Base-by-base conservation (phyloP, 35 echinoderm and acorn worm species). In the Lytechinus variegatus region DNA sequence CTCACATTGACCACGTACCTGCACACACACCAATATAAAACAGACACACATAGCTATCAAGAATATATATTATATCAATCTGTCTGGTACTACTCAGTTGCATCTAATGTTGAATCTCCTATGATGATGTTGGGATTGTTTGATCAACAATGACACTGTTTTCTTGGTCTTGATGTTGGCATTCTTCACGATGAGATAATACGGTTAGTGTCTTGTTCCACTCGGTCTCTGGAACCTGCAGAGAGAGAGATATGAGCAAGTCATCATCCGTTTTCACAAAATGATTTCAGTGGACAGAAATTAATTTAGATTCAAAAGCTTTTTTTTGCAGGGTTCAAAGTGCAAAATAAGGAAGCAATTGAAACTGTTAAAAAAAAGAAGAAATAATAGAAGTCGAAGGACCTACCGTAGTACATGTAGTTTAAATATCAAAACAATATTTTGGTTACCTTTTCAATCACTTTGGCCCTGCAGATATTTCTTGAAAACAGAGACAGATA, bases 191-290 rank as follows among this genome's bases (percentile, higher is more conserved):
- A 51, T 95, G 79, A 5, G 79, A 86, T 53, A 86, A 86, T 86
- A 95, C 79, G 14, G 58, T 52, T 27, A 95, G 44, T 9, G 58
- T 86, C n/a, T 19, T 66, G 19, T 95, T 29, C 79, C 58, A 86
- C 44, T 95, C 58, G 4, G 79, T 54, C 44, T 95, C 58, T 28
- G 79, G 92, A 21, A 95, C 79, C 58, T 95, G 28, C n/a, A 95
- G 8, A 86, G 87, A 54, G 87, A 54, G 11, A 44, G 33, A 44
- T 44, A 44, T 44, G 33, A 44, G 33, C 33, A 44, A 44, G 0
- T 44, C 33, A 44, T 1, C 33, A 44, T 44, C 33, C 2, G 33
- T 44, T 44, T 44, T 44, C 33, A 44, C 33, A 2, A 44, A 44
- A 44, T 44, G 33, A 44, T 44, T 44, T 44, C 33, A 44, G 33